These are phyloP conservation scores for Oreochromis mossambicus DNA, from an alignment of 2,797 vertebrate genomes.

Conservation along the genomic window DNA sequence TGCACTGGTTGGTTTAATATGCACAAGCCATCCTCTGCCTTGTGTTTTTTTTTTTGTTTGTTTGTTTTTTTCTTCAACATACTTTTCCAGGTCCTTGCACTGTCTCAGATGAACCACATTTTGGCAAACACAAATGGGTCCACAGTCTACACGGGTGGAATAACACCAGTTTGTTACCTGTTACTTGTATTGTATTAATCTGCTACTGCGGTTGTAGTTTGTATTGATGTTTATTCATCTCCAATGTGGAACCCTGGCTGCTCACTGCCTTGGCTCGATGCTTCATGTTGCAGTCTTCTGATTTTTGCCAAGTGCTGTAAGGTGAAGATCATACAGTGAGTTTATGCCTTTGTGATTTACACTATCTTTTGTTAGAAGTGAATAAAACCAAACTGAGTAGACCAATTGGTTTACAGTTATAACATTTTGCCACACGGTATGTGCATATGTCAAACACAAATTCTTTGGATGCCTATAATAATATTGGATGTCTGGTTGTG, in stretches of 20 bases:
- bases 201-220: neutral
- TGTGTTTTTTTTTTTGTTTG: neutral
- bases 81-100: neutral
- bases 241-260: neutral
- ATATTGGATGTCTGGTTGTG: neutral
- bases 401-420: neutral
- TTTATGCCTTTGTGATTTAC: neutral
- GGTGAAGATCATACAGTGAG: neutral
- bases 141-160: neutral
- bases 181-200: neutral
- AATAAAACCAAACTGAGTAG: neutral
- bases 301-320: slow-evolving; percentile 1
- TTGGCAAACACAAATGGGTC: neutral
- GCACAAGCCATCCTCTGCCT: neutral
- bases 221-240: neutral
- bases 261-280: neutral
- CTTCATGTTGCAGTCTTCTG: slow-evolving; percentile 3
- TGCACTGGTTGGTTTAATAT: slow-evolving; percentile 7
- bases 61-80: neutral
- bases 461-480: neutral
- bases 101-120: slow-evolving; percentile 20
- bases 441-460: neutral
- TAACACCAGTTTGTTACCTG: neutral
- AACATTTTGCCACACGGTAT: neutral
- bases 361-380: neutral